These are phyloP conservation scores for Cepaea nemoralis DNA, from an alignment of 1,140 invertebrate species.

Conservation along the genomic window DNA sequence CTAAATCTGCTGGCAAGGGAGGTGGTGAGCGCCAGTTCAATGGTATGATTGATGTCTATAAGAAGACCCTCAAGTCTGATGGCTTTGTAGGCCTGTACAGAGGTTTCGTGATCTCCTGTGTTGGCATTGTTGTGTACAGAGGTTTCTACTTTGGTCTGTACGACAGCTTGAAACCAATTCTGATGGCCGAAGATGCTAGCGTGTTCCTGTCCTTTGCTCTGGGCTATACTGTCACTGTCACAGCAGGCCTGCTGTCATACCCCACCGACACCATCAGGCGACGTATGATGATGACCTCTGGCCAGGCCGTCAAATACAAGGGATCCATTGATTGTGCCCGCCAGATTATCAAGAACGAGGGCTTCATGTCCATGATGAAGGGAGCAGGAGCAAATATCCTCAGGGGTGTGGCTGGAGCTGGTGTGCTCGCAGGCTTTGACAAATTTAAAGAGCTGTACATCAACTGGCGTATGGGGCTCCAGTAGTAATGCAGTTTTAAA, in stretches of 20 bases:
- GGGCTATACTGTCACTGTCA: conserved; percentile 84
- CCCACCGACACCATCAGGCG: conserved; percentile 94
- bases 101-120: conserved; percentile 89
- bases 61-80: conserved; percentile 89
- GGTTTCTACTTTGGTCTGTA: conserved; percentile 96
- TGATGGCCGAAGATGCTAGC: conserved; percentile 84
- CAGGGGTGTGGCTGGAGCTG: conserved; percentile 69
- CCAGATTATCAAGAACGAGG: conserved; percentile 75
- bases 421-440: conserved; percentile 75
- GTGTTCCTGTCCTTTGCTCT: conserved; percentile 89
- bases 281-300: conserved; percentile 86
- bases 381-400: conserved; percentile 76
- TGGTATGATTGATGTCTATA: conserved; percentile 88
- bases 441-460: conserved; percentile 73
- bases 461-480: conserved; percentile 44
- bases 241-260: conserved; percentile 90
- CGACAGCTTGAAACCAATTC: conserved; percentile 89
- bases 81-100: conserved; percentile 89
- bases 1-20: conserved; percentile 80
- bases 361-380: conserved; percentile 75
- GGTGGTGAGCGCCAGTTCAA: conserved; percentile 86
- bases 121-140: conserved; percentile 75
- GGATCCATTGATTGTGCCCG: conserved; percentile 74
- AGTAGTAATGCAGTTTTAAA: background rate
- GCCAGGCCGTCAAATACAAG: conserved; percentile 76